These are phyloP conservation scores for Megalops cyprinoides DNA, from an alignment of 2,797 vertebrate genomes.

Conservation along the genomic window DNA sequence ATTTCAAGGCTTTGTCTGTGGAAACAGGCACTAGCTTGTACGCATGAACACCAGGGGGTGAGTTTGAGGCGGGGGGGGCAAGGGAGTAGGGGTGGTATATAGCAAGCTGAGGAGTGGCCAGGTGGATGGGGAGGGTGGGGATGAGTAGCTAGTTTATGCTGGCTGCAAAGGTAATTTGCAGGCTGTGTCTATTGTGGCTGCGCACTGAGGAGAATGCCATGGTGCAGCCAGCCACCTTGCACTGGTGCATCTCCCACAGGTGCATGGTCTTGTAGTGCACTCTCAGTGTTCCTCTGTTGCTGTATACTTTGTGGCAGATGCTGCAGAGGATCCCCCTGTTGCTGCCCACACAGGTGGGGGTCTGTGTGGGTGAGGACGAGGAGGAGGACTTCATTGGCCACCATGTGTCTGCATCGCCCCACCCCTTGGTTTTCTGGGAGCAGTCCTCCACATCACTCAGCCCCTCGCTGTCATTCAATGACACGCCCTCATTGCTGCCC, in stretches of 20 bases:
- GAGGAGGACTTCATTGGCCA: background rate
- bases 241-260: constrained; percentile 98
- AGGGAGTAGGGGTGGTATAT: background rate
- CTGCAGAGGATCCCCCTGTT: constrained; percentile 92
- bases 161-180: constrained; percentile 90
- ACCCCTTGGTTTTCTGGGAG: constrained; percentile 72
- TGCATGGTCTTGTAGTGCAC: constrained; percentile 99
- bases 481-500: constrained; percentile 95
- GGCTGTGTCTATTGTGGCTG: constrained; percentile 94
- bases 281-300: constrained; percentile 97
- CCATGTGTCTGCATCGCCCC: constrained; percentile 60
- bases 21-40: no score
- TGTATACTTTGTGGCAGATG: constrained; percentile 99
- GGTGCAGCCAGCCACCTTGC: constrained; percentile 95
- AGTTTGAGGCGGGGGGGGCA: constrained; percentile 17
- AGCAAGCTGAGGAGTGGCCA: constrained; percentile 47
- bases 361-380: constrained; percentile 55
- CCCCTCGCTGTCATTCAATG: constrained; percentile 90
- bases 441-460: constrained; percentile 91
- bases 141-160: constrained; percentile 84
- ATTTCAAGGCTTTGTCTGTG: no score
- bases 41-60: no score
- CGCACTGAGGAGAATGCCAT: constrained; percentile 98
- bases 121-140: constrained; percentile 57
- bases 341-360: constrained; percentile 78